phyloP scores from a whole-genome alignment of 2,888 invertebrate genomes.

The Troides aeacus region DNA sequence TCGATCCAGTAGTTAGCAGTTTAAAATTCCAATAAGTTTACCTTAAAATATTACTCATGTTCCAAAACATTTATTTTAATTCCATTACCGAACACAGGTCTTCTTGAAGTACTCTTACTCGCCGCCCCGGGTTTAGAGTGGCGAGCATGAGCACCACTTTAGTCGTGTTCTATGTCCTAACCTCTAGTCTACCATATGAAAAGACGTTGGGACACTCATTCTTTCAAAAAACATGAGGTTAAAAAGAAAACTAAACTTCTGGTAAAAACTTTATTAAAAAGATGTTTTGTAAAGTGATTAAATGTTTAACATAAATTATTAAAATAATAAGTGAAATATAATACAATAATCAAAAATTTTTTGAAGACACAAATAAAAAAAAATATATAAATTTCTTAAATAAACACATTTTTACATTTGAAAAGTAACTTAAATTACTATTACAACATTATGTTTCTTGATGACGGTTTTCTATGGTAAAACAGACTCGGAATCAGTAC shows the following conservation, averaged over 20 bases:
- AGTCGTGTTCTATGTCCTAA: too few species aligned
- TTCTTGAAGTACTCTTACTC: too few species aligned
- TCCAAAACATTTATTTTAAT: too few species aligned
- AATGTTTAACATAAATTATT: slow-evolving; percentile 1
- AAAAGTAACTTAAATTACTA: neutral
- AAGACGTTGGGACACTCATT: too few species aligned
- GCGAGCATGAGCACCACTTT: too few species aligned
- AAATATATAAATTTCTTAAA: neutral
- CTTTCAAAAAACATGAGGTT: neutral
- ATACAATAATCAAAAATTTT: neutral
- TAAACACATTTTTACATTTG: neutral
- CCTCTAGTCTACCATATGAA: too few species aligned
- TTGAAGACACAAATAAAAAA: neutral
- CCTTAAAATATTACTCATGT: neutral
- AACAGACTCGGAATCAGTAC: neutral
- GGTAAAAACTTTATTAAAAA: slow-evolving; percentile 1
- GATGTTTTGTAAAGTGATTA: slow-evolving; percentile 2
- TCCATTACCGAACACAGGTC: too few species aligned
- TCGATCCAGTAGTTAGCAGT: neutral
- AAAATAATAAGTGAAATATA: neutral
- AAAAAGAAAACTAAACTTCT: neutral
- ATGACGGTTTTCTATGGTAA: neutral
- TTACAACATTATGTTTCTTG: neutral
- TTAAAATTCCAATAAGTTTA: neutral
- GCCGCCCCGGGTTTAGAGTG: too few species aligned